A percentile compares a stretch with the other conserved stretches of the same genome.
phyloP scores from a whole-genome alignment of 2,113 vertebrate species.

The Nothocercus nigrocapillus region DNA sequence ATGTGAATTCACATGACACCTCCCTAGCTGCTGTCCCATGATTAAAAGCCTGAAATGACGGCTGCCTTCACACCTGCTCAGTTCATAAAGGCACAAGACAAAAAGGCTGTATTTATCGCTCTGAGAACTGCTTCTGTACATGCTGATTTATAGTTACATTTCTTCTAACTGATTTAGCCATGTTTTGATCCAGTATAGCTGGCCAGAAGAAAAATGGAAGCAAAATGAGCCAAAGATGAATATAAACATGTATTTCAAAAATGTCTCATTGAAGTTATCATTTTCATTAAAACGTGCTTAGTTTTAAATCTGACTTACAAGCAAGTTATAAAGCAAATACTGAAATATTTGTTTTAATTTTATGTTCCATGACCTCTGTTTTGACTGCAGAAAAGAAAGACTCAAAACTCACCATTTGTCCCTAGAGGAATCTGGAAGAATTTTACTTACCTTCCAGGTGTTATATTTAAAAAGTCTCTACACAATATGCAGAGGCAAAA shows the following conservation, averaged over 20 bases:
- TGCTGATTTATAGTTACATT: not conserved
- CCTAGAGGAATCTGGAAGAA: not conserved
- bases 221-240: not conserved
- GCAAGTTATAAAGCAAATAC: not conserved
- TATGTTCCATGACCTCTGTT: constrained; percentile 12
- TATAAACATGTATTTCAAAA: not conserved
- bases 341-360: constrained; percentile 19
- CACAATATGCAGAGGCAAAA: not conserved
- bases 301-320: not conserved
- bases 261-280: not conserved
- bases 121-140: not conserved
- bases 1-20: not conserved
- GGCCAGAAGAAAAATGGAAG: constrained; percentile 18
- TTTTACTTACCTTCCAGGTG: not conserved
- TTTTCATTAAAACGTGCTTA: not conserved
- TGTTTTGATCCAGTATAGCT: not conserved
- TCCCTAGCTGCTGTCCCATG: not conserved
- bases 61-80: not conserved
- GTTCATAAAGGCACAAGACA: not conserved
- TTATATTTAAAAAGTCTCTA: not conserved
- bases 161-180: not conserved
- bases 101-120: not conserved
- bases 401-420: not conserved
- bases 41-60: not conserved
- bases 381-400: not conserved